Conservation (phyloP, 2,888 invertebrate species). For the Pharmacophagus antenor region DNA sequence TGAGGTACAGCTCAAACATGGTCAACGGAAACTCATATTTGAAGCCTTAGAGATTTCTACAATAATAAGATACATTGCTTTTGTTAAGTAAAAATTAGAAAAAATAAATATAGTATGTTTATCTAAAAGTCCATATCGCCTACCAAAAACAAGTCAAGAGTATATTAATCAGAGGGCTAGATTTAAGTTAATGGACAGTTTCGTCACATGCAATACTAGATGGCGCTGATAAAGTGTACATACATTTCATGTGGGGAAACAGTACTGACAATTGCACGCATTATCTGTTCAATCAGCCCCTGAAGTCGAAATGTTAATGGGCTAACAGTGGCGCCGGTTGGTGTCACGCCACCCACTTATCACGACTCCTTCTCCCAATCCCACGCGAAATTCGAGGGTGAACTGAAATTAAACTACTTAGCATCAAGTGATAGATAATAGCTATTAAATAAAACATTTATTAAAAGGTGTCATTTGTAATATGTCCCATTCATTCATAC, state of each 20-base stretch:
- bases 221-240: conserved; percentile 44
- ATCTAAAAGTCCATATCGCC: not conserved
- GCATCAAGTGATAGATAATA: not conserved
- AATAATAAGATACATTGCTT: no score
- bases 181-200: conserved; percentile 38
- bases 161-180: not conserved
- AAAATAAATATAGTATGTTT: no score
- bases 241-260: conserved; percentile 47
- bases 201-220: conserved; percentile 43
- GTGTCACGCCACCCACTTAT: conserved; percentile 45
- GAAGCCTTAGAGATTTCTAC: no score
- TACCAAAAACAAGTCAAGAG: conserved; percentile 16
- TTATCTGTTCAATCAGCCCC: conserved; percentile 58
- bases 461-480: not conserved
- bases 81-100: no score
- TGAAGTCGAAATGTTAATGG: conserved; percentile 61
- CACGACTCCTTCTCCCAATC: conserved; percentile 42
- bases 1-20: no score
- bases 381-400: conserved; percentile 37
- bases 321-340: conserved; percentile 38
- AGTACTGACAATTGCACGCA: conserved; percentile 43
- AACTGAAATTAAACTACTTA: not conserved
- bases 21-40: no score
- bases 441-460: conserved; percentile 1
- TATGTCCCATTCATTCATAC: not conserved